Evolutionary conservation across 2,888 invertebrate genomes (phyloP).

Genomic region (Endomychus coccineus): DNA sequence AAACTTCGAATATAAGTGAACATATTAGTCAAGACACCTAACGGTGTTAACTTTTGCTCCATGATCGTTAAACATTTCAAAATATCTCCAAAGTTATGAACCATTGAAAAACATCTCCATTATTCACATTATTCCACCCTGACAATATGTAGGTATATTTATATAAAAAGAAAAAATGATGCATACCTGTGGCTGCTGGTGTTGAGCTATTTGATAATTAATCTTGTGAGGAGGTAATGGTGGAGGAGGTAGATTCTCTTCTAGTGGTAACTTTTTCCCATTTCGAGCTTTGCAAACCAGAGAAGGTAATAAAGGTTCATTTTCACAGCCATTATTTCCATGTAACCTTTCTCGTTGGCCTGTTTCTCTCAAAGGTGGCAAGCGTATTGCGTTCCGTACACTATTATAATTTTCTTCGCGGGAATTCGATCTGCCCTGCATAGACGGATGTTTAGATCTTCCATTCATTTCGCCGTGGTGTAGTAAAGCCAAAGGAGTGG

Average conservation of each 20-base stretch:
- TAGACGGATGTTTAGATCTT: constrained; percentile 44
- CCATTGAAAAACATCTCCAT: too few relatives aligned
- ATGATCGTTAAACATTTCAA: too few relatives aligned
- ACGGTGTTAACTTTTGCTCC: too few relatives aligned
- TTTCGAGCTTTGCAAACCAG: constrained; percentile 31
- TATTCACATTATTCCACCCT: too few relatives aligned
- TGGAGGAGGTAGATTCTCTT: constrained; percentile 51
- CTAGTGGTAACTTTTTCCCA: constrained; percentile 42
- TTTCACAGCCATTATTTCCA: constrained; percentile 46
- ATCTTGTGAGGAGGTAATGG: constrained; percentile 53
- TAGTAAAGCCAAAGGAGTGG: constrained; percentile 61
- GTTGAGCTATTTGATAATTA: too few relatives aligned
- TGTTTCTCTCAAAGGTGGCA: constrained; percentile 52
- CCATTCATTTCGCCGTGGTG: constrained; percentile 47
- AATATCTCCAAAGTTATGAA: too few relatives aligned
- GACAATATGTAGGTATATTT: too few relatives aligned
- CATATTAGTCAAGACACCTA: background rate
- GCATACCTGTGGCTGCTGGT: too few relatives aligned
- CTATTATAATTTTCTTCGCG: constrained; percentile 35
- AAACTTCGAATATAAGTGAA: too few relatives aligned
- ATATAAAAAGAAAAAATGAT: too few relatives aligned
- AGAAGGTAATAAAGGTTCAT: constrained; percentile 49
- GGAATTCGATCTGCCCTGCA: constrained; percentile 37
- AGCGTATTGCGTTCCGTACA: constrained; percentile 43
- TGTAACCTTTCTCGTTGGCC: constrained; percentile 41